Percentiles rank a stretch among this genome's conserved stretches.
Evolutionary conservation across 2,113 vertebrate species (phyloP).

Genomic region (Microtus pennsylvanicus): DNA sequence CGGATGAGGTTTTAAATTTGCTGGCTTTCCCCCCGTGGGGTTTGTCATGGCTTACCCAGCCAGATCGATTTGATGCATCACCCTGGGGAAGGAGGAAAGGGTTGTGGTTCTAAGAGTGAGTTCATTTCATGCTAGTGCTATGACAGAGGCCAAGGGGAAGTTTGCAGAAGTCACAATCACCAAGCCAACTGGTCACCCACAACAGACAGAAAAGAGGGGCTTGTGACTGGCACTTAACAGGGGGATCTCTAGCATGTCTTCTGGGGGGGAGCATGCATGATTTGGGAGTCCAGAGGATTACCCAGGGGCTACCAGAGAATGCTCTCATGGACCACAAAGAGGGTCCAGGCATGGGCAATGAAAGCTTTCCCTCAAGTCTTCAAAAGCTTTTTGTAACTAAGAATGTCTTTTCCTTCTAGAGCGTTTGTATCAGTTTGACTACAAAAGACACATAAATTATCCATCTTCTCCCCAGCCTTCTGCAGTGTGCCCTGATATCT

Average conservation of each 20-base stretch:
- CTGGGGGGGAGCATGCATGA: rapidly evolving
- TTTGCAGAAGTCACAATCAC: constrained; percentile 65
- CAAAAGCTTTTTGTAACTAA: neutral
- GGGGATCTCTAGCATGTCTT: neutral
- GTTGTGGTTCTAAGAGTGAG: constrained; percentile 72
- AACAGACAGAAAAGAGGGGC: neutral
- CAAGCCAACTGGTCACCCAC: constrained; percentile 50
- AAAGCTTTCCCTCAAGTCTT: neutral
- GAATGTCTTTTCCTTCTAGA: neutral
- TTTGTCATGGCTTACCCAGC: constrained; percentile 64
- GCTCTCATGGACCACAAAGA: neutral
- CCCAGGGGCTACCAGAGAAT: neutral
- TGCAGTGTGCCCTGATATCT: neutral
- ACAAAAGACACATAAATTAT: neutral
- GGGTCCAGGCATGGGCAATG: neutral
- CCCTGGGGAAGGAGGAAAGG: constrained; percentile 66
- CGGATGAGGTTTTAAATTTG: constrained; percentile 67
- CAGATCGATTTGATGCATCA: constrained; percentile 63
- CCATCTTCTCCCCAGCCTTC: neutral
- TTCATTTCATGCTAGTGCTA: constrained; percentile 76
- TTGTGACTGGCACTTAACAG: neutral
- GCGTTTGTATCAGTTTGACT: neutral
- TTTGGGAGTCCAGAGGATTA: neutral
- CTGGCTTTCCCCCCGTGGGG: constrained; percentile 36
- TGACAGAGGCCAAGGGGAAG: constrained; percentile 59